Percentiles rank a stretch among this genome's conserved stretches.
Conservation (phyloP, 2,888 invertebrate genomes). For the Tuberolachnus salignus region DNA sequence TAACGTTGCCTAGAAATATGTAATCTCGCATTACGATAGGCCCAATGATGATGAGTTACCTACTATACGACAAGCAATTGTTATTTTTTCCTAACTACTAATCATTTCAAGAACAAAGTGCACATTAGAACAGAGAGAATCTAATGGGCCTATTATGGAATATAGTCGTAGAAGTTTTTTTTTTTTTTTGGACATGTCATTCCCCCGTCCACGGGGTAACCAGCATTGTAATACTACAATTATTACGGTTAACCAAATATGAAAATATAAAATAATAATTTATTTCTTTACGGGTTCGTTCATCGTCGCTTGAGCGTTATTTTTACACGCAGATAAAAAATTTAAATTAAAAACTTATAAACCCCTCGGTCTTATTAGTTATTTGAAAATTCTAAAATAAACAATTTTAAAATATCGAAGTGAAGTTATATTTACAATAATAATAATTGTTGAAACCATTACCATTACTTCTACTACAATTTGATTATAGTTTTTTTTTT, state of each 20-base stretch:
- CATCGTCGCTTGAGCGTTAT: neutral
- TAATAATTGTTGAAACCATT: too few relatives aligned
- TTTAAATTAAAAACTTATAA: too few relatives aligned
- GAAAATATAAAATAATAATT: constrained; percentile 17
- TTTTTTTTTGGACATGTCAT: constrained; percentile 37
- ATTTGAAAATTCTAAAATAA: too few relatives aligned
- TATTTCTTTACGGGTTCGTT: neutral
- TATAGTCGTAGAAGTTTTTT: neutral
- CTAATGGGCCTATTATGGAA: constrained; percentile 38
- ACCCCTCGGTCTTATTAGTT: neutral
- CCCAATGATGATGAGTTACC: constrained; percentile 1
- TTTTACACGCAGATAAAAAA: neutral
- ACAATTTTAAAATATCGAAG: too few relatives aligned
- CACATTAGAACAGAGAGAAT: constrained; percentile 28
- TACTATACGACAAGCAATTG: constrained; percentile 19
- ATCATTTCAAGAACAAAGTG: constrained; percentile 44
- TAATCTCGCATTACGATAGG: neutral
- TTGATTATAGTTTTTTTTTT: too few relatives aligned
- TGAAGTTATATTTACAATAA: too few relatives aligned
- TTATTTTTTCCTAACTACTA: constrained; percentile 26
- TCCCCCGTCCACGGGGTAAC: constrained; percentile 7
- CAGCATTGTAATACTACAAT: neutral
- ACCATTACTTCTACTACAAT: too few relatives aligned
- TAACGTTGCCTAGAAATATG: neutral
- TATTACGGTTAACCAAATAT: constrained; percentile 26